Percentiles rank a stretch among this genome's conserved stretches.
These are phyloP conservation scores for Atrina japonica DNA, from an alignment of 2,888 invertebrate genomes.

Conservation along the genomic window DNA sequence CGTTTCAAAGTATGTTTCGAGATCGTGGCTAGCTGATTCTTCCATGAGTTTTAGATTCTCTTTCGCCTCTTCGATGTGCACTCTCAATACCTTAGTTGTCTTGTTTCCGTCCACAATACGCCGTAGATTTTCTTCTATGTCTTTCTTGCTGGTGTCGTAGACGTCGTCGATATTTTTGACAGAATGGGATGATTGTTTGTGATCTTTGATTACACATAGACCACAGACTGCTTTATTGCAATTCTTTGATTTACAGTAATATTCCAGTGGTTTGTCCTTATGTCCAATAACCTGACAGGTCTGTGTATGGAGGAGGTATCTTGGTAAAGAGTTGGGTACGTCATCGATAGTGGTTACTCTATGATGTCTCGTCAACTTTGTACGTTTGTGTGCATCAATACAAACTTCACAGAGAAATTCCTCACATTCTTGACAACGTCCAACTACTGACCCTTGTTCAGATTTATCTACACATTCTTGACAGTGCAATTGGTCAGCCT, in stretches of 20 bases:
- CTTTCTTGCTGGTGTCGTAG: constrained; percentile 55
- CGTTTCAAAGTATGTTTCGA: constrained; percentile 54
- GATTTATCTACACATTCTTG: constrained; percentile 24
- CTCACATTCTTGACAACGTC: constrained; percentile 60
- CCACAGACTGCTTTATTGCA: constrained; percentile 59
- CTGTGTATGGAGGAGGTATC: constrained; percentile 56
- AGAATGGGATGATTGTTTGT: constrained; percentile 57
- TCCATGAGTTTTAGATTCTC: constrained; percentile 59
- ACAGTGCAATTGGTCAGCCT: constrained; percentile 23
- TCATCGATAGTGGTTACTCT: constrained; percentile 49
- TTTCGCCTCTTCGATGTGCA: constrained; percentile 56
- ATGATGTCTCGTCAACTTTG: constrained; percentile 60
- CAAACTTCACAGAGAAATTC: constrained; percentile 59
- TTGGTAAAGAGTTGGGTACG: constrained; percentile 49
- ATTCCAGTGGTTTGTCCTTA: constrained; percentile 59
- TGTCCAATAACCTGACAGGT: constrained; percentile 58
- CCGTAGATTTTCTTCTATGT: constrained; percentile 53
- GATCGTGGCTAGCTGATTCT: constrained; percentile 49
- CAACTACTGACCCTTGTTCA: constrained; percentile 33
- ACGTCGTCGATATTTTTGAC: constrained; percentile 60
- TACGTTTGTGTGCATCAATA: constrained; percentile 57
- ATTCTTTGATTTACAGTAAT: constrained; percentile 52
- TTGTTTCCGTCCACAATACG: constrained; percentile 54
- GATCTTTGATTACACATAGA: constrained; percentile 53
- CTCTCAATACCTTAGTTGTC: constrained; percentile 51